Percentiles rank a stretch among this genome's conserved stretches.
Evolutionary conservation across 1,140 invertebrate species (phyloP).

Genomic region (Arion vulgaris): DNA sequence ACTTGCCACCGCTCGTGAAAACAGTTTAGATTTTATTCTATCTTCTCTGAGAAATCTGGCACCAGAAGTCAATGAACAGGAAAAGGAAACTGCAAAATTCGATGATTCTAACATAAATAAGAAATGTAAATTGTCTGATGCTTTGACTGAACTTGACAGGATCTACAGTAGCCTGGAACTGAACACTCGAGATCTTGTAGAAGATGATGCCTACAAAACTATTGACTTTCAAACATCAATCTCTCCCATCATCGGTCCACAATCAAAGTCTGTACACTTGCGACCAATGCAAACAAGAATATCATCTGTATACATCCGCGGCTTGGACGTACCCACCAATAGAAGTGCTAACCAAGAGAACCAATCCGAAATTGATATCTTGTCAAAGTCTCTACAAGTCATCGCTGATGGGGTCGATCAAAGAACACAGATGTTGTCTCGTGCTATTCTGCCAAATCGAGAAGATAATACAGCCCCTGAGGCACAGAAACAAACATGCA

Average conservation of each 20-base stretch:
- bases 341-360: conserved; percentile 54
- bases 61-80: conserved; percentile 45
- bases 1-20: conserved; percentile 61
- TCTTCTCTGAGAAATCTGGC: conserved; percentile 59
- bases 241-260: not conserved
- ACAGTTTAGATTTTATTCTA: conserved; percentile 60
- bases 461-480: conserved; percentile 17
- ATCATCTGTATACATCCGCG: conserved; percentile 40
- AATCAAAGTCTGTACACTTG: conserved; percentile 24
- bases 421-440: conserved; percentile 41
- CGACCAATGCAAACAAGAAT: conserved; percentile 36
- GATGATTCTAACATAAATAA: conserved; percentile 49
- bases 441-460: not conserved
- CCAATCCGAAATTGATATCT: conserved; percentile 63
- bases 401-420: conserved; percentile 62
- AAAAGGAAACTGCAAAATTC: conserved; percentile 44
- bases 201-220: conserved; percentile 7
- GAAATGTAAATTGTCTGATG: conserved; percentile 60
- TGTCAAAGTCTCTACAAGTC: conserved; percentile 63
- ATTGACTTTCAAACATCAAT: conserved; percentile 16
- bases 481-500: conserved; percentile 26
- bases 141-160: conserved; percentile 61
- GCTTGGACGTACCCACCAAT: conserved; percentile 41
- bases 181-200: conserved; percentile 48
- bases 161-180: conserved; percentile 62